Evolutionary conservation across 2,113 vertebrate species (phyloP).

Genomic region (Pelodiscus sinensis): DNA sequence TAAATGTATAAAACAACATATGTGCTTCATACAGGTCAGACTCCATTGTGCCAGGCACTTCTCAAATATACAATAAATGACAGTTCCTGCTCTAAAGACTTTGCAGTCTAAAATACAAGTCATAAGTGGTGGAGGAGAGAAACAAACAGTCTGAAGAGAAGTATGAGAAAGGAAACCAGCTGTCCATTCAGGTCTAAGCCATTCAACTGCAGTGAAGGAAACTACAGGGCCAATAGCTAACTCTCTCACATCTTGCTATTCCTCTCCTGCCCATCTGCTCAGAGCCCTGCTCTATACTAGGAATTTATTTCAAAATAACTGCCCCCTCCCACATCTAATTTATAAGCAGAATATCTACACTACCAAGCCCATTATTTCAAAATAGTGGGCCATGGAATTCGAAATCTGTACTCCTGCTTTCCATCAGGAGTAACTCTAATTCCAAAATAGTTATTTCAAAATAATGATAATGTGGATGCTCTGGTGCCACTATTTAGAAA

Average conservation of each 20-base stretch:
- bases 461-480: no score
- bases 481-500: no score
- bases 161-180: background rate
- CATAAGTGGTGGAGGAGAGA: background rate
- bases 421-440: no score
- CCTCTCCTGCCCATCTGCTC: background rate
- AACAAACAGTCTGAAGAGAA: background rate
- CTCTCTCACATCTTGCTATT: background rate
- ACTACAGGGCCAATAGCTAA: background rate
- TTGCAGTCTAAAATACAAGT: background rate
- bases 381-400: no score
- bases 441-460: no score
- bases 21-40: background rate
- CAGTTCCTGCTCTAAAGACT: background rate
- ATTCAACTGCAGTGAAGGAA: background rate
- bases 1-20: background rate
- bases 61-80: background rate
- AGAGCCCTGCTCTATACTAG: background rate
- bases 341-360: no score
- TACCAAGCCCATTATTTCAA: no score
- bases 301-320: no score
- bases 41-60: background rate
- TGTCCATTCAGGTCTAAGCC: background rate
- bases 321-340: no score
- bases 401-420: no score